Evolutionary conservation across 2,797 vertebrate species (phyloP).

Genomic region (Characodon lateralis): DNA sequence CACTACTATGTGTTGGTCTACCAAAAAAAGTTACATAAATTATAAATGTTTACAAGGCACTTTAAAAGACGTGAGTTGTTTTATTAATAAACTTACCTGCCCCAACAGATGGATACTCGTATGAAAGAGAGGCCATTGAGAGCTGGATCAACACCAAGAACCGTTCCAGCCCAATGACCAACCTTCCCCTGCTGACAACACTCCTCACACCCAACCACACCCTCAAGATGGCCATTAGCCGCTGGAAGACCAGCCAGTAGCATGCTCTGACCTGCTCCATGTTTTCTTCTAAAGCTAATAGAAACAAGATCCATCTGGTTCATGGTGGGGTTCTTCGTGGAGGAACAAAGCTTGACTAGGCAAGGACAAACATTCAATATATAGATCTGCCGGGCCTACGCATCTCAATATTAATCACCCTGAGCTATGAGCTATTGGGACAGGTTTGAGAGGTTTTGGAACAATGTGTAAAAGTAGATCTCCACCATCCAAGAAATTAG

Average conservation of each 20-base stretch:
- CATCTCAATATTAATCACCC: neutral
- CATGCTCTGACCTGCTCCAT: neutral
- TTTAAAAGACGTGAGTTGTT: neutral
- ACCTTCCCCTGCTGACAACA: conserved; percentile 87
- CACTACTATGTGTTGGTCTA: neutral
- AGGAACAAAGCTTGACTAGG: neutral
- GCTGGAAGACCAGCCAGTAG: conserved; percentile 84
- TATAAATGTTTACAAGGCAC: neutral
- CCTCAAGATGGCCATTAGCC: conserved; percentile 93
- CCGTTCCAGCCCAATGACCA: conserved; percentile 96
- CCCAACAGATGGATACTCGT: conserved; percentile 92
- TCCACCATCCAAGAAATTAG: neutral
- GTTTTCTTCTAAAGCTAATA: conserved; percentile 1
- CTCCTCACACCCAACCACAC: conserved; percentile 92
- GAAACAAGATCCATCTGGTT: conserved; percentile 8
- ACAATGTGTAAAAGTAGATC: neutral
- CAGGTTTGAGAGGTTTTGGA: neutral
- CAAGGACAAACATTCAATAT: neutral
- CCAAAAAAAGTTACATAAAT: neutral
- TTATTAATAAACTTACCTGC: neutral
- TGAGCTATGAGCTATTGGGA: neutral
- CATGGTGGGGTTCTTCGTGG: neutral
- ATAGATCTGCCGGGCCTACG: neutral
- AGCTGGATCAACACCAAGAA: conserved; percentile 90
- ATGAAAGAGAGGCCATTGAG: conserved; percentile 92